Percentiles rank a stretch among this genome's conserved stretches.
Conservation (phyloP, 1,140 invertebrate genomes). For the Coenobita brevimanus region DNA sequence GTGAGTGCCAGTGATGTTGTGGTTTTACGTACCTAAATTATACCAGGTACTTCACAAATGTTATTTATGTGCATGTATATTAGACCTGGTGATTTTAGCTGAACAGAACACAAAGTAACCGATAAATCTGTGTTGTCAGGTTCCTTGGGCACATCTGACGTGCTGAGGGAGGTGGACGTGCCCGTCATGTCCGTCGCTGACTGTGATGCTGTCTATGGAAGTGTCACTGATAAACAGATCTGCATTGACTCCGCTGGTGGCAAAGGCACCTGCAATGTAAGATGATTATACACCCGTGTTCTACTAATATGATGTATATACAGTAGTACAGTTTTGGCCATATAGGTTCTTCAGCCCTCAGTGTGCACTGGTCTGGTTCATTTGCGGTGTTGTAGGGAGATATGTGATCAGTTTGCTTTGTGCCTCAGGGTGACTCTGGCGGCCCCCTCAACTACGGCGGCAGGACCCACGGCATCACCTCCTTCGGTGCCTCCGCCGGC, state of each 20-base stretch:
- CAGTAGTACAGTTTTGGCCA: too few species aligned
- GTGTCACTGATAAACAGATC: constrained; percentile 1
- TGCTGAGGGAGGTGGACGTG: constrained; percentile 32
- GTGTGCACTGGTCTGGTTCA: too few species aligned
- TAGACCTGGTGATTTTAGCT: too few species aligned
- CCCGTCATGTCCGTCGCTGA: constrained; percentile 49
- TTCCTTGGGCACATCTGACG: not conserved
- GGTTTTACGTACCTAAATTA: too few species aligned
- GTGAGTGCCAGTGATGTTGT: too few species aligned
- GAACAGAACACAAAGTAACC: not conserved
- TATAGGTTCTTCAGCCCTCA: too few species aligned
- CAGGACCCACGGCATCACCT: constrained; percentile 41
- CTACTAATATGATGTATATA: not conserved
- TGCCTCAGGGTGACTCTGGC: constrained; percentile 45
- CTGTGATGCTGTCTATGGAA: constrained; percentile 38
- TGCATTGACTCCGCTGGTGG: constrained; percentile 59
- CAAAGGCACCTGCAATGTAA: constrained; percentile 60
- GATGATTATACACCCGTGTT: not conserved
- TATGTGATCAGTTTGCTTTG: too few species aligned
- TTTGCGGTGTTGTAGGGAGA: too few species aligned
- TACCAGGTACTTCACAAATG: too few species aligned
- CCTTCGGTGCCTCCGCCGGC: constrained; percentile 36
- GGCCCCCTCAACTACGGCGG: constrained; percentile 35
- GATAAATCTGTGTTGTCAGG: not conserved
- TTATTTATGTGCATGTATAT: too few species aligned